Conservation (phyloP, 1,140 invertebrate species). For the Apis laboriosa region DNA sequence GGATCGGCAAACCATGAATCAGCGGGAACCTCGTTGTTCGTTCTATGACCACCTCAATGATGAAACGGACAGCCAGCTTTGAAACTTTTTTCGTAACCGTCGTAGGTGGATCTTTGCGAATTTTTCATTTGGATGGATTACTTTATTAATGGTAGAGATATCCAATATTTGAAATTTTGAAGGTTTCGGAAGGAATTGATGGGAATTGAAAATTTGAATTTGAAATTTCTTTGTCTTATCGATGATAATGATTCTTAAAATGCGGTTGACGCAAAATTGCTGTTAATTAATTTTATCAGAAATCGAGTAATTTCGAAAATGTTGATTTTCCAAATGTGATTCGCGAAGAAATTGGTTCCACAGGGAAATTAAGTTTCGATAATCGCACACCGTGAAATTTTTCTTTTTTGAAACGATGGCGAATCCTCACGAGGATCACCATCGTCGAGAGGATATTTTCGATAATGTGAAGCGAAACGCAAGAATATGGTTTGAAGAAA, state of each 20-base stretch:
- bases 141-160: no score
- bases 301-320: neutral
- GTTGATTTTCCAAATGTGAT: neutral
- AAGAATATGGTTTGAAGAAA: neutral
- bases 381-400: neutral
- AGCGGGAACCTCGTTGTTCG: neutral
- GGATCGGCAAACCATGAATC: neutral
- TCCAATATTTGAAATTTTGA: no score
- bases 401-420: neutral
- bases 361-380: neutral
- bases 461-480: neutral
- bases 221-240: no score
- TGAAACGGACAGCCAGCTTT: neutral
- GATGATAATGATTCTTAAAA: no score
- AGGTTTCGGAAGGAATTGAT: no score
- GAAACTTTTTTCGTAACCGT: neutral
- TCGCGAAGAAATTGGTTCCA: neutral
- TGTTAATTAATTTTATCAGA: no score
- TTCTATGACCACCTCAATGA: neutral
- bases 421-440: neutral
- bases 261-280: no score
- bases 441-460: conserved; percentile 2
- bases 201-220: no score
- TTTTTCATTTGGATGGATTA: neutral
- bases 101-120: neutral